Conservation (phyloP, 2,797 vertebrate species). For the Eptatretus atami region DNA sequence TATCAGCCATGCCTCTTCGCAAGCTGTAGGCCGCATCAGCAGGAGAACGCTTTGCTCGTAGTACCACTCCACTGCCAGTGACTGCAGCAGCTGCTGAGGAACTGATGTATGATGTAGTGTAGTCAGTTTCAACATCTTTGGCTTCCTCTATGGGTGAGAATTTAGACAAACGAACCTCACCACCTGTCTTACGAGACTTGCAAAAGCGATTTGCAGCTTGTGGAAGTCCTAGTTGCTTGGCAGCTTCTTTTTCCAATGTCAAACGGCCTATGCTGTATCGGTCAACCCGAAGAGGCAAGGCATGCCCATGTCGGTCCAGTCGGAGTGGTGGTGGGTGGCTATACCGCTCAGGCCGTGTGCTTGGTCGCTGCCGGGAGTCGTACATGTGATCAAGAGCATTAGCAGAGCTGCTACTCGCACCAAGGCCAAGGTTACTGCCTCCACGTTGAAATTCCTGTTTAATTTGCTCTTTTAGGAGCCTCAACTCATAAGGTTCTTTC, state of each 20-base stretch:
- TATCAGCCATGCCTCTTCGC: constrained; percentile 75
- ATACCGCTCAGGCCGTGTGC: constrained; percentile 86
- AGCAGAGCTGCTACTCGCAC: constrained; percentile 10
- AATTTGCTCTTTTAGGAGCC: constrained; percentile 88
- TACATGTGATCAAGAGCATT: constrained; percentile 63
- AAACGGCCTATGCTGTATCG: constrained; percentile 54
- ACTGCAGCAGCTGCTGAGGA: constrained; percentile 47
- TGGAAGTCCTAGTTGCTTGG: constrained; percentile 72
- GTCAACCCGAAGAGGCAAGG: background rate
- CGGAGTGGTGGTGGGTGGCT: too few species aligned
- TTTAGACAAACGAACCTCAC: constrained; percentile 77
- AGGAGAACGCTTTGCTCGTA: constrained; percentile 46
- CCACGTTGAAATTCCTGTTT: constrained; percentile 92
- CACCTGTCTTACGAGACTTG: constrained; percentile 65
- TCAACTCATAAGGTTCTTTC: constrained; percentile 92
- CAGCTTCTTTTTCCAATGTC: constrained; percentile 91
- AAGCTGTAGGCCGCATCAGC: constrained; percentile 90
- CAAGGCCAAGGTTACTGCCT: background rate
- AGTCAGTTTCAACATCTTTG: constrained; percentile 70
- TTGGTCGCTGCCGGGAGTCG: constrained; percentile 57
- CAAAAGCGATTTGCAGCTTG: constrained; percentile 86
- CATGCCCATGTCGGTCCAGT: too few species aligned
- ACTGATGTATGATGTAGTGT: constrained; percentile 47
- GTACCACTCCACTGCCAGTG: constrained; percentile 30
- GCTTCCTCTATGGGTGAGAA: constrained; percentile 89